Conservation (phyloP, 2,888 invertebrate genomes). For the Agriopis leucophaearia region DNA sequence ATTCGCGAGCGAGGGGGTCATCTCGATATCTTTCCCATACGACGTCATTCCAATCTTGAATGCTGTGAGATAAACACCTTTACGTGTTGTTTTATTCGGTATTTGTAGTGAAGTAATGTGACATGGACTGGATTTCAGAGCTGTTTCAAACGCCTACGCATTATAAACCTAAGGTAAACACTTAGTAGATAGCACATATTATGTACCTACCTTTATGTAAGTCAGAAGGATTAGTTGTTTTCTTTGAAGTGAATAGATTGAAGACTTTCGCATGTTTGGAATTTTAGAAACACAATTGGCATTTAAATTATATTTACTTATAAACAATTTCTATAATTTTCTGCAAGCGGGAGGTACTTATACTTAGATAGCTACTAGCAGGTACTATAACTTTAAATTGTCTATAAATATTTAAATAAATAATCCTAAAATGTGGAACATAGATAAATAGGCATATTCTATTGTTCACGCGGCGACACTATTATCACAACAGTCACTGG, state of each 20-base stretch:
- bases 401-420: too few relatives aligned
- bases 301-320: too few relatives aligned
- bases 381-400: too few relatives aligned
- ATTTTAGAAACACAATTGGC: background rate
- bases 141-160: slow-evolving; percentile 78
- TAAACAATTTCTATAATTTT: too few relatives aligned
- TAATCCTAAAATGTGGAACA: too few relatives aligned
- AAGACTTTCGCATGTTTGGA: background rate
- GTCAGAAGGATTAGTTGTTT: background rate
- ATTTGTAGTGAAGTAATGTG: slow-evolving; percentile 33
- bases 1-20: slow-evolving; percentile 81
- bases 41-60: slow-evolving; percentile 71
- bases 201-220: background rate
- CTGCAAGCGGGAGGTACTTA: too few relatives aligned
- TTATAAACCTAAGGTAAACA: slow-evolving; percentile 71
- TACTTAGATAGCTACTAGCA: too few relatives aligned
- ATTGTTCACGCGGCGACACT: too few relatives aligned
- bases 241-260: background rate
- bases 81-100: slow-evolving; percentile 30
- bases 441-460: too few relatives aligned
- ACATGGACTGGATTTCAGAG: slow-evolving; percentile 84
- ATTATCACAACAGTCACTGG: too few relatives aligned
- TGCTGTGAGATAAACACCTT: slow-evolving; percentile 73
- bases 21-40: slow-evolving; percentile 75
- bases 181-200: background rate